phyloP scores from a whole-genome alignment of 2,113 vertebrate genomes.

The Otolemur garnettii region DNA sequence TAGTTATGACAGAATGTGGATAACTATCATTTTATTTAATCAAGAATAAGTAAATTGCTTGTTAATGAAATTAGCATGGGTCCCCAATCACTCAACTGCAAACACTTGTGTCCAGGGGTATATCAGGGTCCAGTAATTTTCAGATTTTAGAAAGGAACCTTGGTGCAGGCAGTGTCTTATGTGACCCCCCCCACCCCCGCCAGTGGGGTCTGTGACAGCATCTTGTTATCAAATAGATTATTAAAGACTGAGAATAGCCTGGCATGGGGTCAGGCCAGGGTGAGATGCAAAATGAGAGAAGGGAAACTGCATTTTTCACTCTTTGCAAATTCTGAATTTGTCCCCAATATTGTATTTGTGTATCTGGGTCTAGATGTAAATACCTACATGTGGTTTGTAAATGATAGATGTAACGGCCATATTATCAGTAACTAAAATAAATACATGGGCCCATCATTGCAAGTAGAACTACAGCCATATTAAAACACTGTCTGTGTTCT shows the following conservation, averaged over 20 bases:
- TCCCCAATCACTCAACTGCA: not conserved
- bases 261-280: not conserved
- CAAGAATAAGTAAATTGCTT: constrained; percentile 11
- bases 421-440: not conserved
- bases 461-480: not conserved
- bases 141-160: not conserved
- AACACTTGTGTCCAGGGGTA: not conserved
- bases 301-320: not conserved
- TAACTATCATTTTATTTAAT: constrained; percentile 8
- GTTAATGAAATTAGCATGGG: not conserved
- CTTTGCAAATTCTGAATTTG: not conserved
- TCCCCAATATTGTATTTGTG: not conserved
- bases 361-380: not conserved
- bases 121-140: not conserved
- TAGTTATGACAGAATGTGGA: too few relatives aligned
- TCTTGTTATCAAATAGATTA: not conserved
- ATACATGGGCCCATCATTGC: not conserved
- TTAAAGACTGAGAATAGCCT: not conserved
- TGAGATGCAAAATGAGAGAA: not conserved
- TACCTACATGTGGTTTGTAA: not conserved
- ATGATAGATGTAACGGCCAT: not conserved
- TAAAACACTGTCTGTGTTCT: not conserved
- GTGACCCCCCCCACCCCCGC: not conserved
- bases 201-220: not conserved
- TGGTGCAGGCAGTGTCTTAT: not conserved